These are phyloP conservation scores for Pseudococcus jackbeardsleyi DNA, from an alignment of 2,888 invertebrate genomes.

Conservation along the genomic window DNA sequence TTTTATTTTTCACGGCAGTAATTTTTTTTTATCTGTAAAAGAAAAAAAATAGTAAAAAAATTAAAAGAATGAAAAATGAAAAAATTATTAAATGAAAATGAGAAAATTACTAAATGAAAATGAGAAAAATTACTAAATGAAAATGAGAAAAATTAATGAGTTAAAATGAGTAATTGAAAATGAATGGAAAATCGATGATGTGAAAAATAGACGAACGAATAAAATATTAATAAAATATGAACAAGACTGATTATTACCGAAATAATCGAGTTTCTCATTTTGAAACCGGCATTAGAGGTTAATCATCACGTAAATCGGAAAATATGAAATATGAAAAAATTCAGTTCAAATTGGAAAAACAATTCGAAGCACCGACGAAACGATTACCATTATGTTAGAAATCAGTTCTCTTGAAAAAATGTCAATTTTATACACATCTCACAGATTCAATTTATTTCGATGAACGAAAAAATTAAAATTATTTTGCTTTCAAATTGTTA, in stretches of 20 bases:
- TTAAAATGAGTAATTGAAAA: not conserved
- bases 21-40: constrained; percentile 51
- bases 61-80: not conserved
- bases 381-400: too few species aligned
- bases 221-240: not conserved
- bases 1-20: constrained; percentile 48
- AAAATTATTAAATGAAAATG: not conserved
- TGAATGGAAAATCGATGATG: not conserved
- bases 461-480: too few species aligned
- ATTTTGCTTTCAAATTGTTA: too few species aligned
- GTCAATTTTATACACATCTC: too few species aligned
- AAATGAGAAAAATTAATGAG: not conserved
- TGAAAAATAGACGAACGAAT: not conserved
- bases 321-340: not conserved
- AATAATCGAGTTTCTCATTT: not conserved
- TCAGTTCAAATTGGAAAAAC: not conserved
- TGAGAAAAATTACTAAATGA: not conserved
- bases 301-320: not conserved
- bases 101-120: not conserved
- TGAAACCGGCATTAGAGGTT: not conserved
- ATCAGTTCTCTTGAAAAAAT: too few species aligned
- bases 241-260: not conserved
- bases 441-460: too few species aligned
- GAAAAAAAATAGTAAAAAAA: not conserved
- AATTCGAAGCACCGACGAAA: not conserved